These are phyloP conservation scores for Cantharis rufa DNA, from an alignment of 2,888 invertebrate genomes.

Conservation along the genomic window DNA sequence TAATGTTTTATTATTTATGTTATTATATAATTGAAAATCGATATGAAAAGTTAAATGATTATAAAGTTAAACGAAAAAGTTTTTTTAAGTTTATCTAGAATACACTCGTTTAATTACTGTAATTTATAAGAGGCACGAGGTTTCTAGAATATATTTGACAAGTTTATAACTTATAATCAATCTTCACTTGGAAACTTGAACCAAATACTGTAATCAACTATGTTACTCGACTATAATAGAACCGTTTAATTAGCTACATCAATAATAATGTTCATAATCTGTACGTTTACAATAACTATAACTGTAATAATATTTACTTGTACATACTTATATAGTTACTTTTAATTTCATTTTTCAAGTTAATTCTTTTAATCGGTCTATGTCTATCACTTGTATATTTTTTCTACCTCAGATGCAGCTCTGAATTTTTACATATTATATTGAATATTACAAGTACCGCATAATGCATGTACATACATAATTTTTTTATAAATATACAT, in stretches of 20 bases:
- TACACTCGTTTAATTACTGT: conserved; percentile 21
- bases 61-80: conserved; percentile 10
- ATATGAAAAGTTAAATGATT: conserved; percentile 16
- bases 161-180: conserved; percentile 4
- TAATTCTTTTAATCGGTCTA: neutral
- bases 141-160: conserved; percentile 1
- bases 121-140: conserved; percentile 17
- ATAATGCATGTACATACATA: no score
- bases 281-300: conserved; percentile 2
- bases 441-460: neutral
- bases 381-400: neutral
- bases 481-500: no score
- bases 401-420: neutral
- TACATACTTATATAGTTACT: neutral
- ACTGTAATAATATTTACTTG: neutral
- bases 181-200: neutral
- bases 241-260: conserved; percentile 9
- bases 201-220: neutral
- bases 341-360: neutral
- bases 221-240: conserved; percentile 5
- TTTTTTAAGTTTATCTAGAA: conserved; percentile 6
- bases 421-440: neutral
- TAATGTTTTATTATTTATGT: conserved; percentile 13
- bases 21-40: conserved; percentile 20
- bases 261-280: conserved; percentile 23